A percentile compares a stretch with the other conserved stretches of the same genome.
These are phyloP conservation scores for Rhinichthys osculus DNA, from an alignment of 2,797 vertebrate genomes.

Conservation along the genomic window DNA sequence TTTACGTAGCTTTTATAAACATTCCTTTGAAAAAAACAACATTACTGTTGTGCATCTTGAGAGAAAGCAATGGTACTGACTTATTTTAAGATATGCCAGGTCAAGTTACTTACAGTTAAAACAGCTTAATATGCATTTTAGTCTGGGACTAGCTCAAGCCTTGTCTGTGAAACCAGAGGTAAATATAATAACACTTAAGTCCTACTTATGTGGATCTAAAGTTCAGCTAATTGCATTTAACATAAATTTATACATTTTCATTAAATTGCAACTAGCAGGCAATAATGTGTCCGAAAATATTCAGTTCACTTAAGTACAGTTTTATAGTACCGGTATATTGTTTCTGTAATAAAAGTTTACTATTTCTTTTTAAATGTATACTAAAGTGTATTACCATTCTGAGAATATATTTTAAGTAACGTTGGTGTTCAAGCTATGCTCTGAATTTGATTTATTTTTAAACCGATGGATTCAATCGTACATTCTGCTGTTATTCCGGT, in stretches of 20 bases:
- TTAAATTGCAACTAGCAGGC: not conserved
- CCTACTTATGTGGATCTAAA: not conserved
- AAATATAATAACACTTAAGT: not conserved
- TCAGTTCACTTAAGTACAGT: not conserved
- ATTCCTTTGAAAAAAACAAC: too few relatives aligned
- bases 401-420: not conserved
- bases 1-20: too few relatives aligned
- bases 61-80: too few relatives aligned
- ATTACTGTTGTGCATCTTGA: too few relatives aligned
- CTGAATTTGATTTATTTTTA: not conserved
- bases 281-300: not conserved
- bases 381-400: not conserved
- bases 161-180: too few relatives aligned
- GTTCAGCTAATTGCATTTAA: not conserved
- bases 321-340: not conserved
- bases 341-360: not conserved
- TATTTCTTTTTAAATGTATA: not conserved
- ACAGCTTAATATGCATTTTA: too few relatives aligned
- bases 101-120: too few relatives aligned
- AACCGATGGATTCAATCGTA: not conserved
- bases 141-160: too few relatives aligned
- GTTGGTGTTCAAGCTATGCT: not conserved
- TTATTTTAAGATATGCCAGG: too few relatives aligned
- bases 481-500: slow-evolving; percentile 16
- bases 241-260: not conserved